Evolutionary conservation across 2,797 vertebrate species (phyloP).

Genomic region (Nyctibius grandis): DNA sequence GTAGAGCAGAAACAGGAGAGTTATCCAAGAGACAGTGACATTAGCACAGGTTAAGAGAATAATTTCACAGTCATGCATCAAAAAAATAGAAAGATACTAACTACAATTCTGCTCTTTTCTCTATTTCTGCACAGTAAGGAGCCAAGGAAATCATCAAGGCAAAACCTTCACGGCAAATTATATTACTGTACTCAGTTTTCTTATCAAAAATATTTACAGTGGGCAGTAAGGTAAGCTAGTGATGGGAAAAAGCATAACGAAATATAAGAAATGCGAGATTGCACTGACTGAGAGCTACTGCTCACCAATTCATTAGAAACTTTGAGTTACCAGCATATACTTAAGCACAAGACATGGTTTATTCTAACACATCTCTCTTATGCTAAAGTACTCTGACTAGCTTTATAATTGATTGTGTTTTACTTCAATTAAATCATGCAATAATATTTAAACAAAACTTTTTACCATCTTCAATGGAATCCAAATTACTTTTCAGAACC

Average conservation of each 20-base stretch:
- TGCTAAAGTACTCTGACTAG: not conserved
- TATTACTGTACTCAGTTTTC: not conserved
- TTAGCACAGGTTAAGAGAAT: constrained; percentile 29
- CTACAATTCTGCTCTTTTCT: not conserved
- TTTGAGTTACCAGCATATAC: not conserved
- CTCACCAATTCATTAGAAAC: not conserved
- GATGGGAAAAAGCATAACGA: not conserved
- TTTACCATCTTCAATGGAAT: not conserved
- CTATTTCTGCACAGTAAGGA: not conserved
- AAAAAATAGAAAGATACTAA: not conserved
- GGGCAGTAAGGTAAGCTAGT: not conserved
- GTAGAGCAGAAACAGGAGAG: constrained; percentile 70
- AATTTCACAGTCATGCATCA: not conserved
- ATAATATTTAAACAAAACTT: not conserved
- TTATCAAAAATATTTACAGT: not conserved
- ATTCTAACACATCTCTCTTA: not conserved
- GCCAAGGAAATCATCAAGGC: not conserved
- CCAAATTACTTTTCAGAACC: not conserved
- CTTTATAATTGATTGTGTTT: not conserved
- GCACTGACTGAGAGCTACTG: not conserved
- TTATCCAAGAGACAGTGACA: constrained; percentile 39
- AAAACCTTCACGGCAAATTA: not conserved
- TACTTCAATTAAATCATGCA: not conserved
- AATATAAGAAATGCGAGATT: not conserved
- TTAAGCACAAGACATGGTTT: not conserved